A percentile compares a stretch with the other conserved stretches of the same genome.
These are phyloP conservation scores for Gonioctena quinquepunctata DNA, from an alignment of 1,140 invertebrate genomes.

Conservation along the genomic window DNA sequence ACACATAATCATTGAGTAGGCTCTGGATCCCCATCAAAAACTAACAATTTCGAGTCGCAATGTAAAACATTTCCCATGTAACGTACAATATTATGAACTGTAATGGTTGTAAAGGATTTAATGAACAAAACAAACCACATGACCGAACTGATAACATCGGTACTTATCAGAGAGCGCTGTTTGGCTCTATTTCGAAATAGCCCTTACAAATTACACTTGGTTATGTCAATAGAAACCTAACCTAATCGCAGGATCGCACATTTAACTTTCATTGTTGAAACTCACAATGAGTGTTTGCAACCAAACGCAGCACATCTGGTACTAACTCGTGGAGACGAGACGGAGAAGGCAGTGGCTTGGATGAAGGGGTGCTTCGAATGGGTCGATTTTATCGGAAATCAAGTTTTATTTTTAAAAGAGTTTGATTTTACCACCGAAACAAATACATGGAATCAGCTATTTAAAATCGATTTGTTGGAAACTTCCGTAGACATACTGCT, in stretches of 20 bases:
- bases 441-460: too few species aligned
- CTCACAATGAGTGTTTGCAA: constrained; percentile 52
- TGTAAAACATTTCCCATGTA: constrained; percentile 1
- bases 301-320: constrained; percentile 46
- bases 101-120: constrained; percentile 45
- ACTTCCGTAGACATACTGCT: too few species aligned
- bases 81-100: constrained; percentile 12
- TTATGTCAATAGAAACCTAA: constrained; percentile 52
- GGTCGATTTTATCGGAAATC: too few species aligned
- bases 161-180: constrained; percentile 42
- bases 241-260: constrained; percentile 53
- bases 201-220: constrained; percentile 51
- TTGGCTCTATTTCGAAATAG: constrained; percentile 31
- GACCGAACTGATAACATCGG: constrained; percentile 32
- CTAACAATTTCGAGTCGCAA: background rate
- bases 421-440: too few species aligned
- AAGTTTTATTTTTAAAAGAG: too few species aligned
- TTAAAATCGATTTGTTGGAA: too few species aligned
- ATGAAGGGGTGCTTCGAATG: background rate
- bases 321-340: constrained; percentile 16
- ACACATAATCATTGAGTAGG: too few species aligned
- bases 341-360: background rate
- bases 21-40: background rate
- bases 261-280: constrained; percentile 54
- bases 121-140: constrained; percentile 46